A percentile compares a stretch with the other conserved stretches of the same genome.
Evolutionary conservation across 2,888 invertebrate genomes (phyloP).

Genomic region (Drosophila atroscutellata): DNA sequence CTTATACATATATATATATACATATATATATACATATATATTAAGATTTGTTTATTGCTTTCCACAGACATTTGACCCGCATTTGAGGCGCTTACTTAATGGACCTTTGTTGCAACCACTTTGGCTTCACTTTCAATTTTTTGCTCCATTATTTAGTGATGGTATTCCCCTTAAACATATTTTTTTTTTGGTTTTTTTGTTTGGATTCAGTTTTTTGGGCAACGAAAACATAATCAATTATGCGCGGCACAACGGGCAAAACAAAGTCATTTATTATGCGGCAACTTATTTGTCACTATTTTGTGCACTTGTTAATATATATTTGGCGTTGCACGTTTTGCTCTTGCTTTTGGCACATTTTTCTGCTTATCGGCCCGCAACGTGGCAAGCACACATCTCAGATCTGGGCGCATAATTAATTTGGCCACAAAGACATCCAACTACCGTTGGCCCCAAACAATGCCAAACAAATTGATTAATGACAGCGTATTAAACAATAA

Average conservation of each 20-base stretch:
- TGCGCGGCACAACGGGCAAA: constrained; percentile 51
- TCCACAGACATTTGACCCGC: background rate
- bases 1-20: too few species aligned
- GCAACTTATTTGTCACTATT: constrained; percentile 70
- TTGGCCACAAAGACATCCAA: constrained; percentile 65
- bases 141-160: background rate
- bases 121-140: background rate
- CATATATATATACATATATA: too few species aligned
- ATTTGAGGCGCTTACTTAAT: background rate
- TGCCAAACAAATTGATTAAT: constrained; percentile 78
- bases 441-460: constrained; percentile 67
- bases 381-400: constrained; percentile 44
- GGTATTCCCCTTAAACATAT: background rate
- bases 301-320: constrained; percentile 62
- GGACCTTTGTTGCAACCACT: background rate
- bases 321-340: constrained; percentile 30
- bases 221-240: constrained; percentile 62
- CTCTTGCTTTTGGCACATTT: constrained; percentile 38
- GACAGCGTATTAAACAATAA: constrained; percentile 79
- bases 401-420: constrained; percentile 70
- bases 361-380: constrained; percentile 62
- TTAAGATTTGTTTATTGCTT: background rate
- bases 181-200: background rate
- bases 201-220: constrained; percentile 20
- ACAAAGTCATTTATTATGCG: constrained; percentile 73